phyloP scores from a whole-genome alignment of 2,797 vertebrate species.

The Hozukius guyotensis region DNA sequence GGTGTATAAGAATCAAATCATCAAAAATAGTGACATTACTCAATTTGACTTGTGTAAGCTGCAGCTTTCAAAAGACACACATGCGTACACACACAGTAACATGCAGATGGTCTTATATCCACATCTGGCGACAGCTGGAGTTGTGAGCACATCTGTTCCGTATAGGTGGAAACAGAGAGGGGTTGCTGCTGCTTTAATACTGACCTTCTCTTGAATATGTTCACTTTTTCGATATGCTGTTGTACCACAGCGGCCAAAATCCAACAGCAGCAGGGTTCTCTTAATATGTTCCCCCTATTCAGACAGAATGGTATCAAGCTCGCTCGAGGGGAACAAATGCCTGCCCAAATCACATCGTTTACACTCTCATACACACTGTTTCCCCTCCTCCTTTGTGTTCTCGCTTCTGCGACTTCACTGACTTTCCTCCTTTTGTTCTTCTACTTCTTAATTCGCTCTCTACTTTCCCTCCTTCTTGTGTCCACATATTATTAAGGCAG shows the following conservation, averaged over 20 bases:
- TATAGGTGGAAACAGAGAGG: conserved; percentile 63
- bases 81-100: conserved; percentile 25
- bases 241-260: conserved; percentile 37
- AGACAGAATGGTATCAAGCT: conserved; percentile 60
- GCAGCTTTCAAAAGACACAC: not conserved
- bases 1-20: conserved; percentile 42
- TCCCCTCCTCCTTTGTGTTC: conserved; percentile 48
- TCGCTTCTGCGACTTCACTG: conserved; percentile 22
- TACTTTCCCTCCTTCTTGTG: not conserved
- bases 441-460: conserved; percentile 8
- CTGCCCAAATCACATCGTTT: conserved; percentile 68
- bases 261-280: conserved; percentile 49
- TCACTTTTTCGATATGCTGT: conserved; percentile 25
- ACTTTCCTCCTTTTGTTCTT: conserved; percentile 33
- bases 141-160: conserved; percentile 77
- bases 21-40: conserved; percentile 42
- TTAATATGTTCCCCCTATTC: conserved; percentile 19
- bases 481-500: conserved; percentile 13
- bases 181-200: conserved; percentile 53
- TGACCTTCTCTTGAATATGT: conserved; percentile 68
- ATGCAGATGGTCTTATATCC: conserved; percentile 74
- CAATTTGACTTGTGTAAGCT: conserved; percentile 38
- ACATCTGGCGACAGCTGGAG: conserved; percentile 82
- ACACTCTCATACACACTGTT: conserved; percentile 60
- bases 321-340: conserved; percentile 60